Evolutionary conservation across 2,888 invertebrate species (phyloP), one percentile per base, ranked within the genome.

Genomic region (Catocala sponsa): DNA sequence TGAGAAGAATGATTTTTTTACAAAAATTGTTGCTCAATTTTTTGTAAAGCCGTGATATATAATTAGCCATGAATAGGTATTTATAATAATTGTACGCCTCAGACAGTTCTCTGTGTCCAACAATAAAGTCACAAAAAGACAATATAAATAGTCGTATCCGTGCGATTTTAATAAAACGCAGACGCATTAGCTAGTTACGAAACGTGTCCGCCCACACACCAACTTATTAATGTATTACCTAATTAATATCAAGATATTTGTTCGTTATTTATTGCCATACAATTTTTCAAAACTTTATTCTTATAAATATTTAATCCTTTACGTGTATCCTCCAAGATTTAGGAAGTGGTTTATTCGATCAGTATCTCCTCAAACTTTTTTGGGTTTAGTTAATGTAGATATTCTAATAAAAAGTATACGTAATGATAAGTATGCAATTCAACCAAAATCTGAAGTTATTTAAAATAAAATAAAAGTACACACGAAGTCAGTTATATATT

Each of bases 191-290:
- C 38, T 57, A 59, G 53, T 65, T 65, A 64, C 58, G 56, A 65
- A 68, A 70, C 70, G 61, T 55, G 71, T 68, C 76, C 71, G 55
- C 76, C 80, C 69, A 78, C 80, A 25, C 51, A 6, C 5, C 48
- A 44, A 56, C 12, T 44, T 41, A 65, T 72, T 70, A 75, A 66
- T 67, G 70, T 70, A 76, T 77, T 65, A 63, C 61, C 63, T 65
- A 61, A 65, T 72, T 76, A 65, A 63, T 72, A 64, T 55, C 35
- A 43, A 59, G 63, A 64, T 68, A 59, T 61, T 12, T 38, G 7
- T 5, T 38, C 13, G 50, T 61, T 69, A 72, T 76, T 76, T 76
- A 75, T 71, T 48, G n/a, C 56, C 35, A 11, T 68, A 55, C 38
- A 9, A 71, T 65, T 65, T 71, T 72, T 70, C 52, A 66, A 58